phyloP scores from a whole-genome alignment of 2,888 invertebrate genomes.

The Pollenia labialis region DNA sequence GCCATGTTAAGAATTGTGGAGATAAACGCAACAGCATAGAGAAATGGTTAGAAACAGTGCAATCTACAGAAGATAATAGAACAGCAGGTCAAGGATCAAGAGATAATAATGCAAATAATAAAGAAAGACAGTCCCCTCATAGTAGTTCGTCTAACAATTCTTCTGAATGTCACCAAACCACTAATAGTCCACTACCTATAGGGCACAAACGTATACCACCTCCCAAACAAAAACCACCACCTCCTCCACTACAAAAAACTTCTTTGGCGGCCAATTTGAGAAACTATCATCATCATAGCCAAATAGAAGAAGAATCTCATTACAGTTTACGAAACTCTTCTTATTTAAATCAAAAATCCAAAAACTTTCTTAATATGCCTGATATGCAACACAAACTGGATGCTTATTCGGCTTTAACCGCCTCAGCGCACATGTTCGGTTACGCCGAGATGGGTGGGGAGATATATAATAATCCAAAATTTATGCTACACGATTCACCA shows the following conservation, averaged over 20 bases:
- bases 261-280: neutral
- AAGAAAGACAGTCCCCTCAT: slow-evolving; percentile 29
- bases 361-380: slow-evolving; percentile 21
- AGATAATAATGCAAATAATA: slow-evolving; percentile 3
- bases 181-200: neutral
- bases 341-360: slow-evolving; percentile 16
- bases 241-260: slow-evolving; percentile 76
- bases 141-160: slow-evolving; percentile 7
- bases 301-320: slow-evolving; percentile 11
- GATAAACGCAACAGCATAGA: slow-evolving; percentile 90
- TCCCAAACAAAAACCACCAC: slow-evolving; percentile 82
- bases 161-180: neutral
- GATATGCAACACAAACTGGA: slow-evolving; percentile 75
- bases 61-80: slow-evolving; percentile 81
- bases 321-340: neutral
- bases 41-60: slow-evolving; percentile 91
- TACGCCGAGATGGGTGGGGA: slow-evolving; percentile 81
- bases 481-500: slow-evolving; percentile 82
- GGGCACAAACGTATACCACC: slow-evolving; percentile 75
- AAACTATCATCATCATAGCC: neutral
- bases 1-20: slow-evolving; percentile 85
- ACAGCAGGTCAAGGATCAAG: slow-evolving; percentile 2
- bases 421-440: slow-evolving; percentile 79
- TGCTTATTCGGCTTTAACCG: slow-evolving; percentile 77
- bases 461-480: slow-evolving; percentile 84